Evolutionary conservation across 2,113 vertebrate species (phyloP).

Genomic region (Xiphophorus couchianus): DNA sequence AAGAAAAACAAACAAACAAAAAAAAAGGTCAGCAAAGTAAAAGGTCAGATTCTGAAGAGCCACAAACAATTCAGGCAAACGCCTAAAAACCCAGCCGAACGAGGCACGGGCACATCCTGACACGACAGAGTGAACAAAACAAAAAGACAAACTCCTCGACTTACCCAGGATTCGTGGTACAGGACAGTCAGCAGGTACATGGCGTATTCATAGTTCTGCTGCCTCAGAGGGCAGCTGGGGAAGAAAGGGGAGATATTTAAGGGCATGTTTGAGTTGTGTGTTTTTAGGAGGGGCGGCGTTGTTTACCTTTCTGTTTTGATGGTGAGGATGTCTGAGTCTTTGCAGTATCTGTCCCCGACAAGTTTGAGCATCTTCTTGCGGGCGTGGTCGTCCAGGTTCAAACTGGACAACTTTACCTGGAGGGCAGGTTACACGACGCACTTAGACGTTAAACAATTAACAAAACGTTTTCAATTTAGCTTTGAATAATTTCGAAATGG

Average conservation of each 20-base stretch:
- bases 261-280: neutral
- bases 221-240: constrained; percentile 89
- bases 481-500: constrained; percentile 34
- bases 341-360: constrained; percentile 86
- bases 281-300: neutral
- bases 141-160: constrained; percentile 39
- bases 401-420: constrained; percentile 89
- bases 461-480: neutral
- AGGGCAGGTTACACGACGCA: neutral
- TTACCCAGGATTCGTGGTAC: constrained; percentile 98
- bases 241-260: neutral
- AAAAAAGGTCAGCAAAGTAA: constrained; percentile 29
- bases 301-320: constrained; percentile 89
- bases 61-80: neutral
- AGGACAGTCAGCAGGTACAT: constrained; percentile 94
- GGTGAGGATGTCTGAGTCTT: constrained; percentile 84
- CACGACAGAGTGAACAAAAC: neutral
- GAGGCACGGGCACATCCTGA: neutral
- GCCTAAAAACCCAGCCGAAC: neutral
- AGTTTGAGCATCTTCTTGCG: constrained; percentile 93
- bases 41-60: constrained; percentile 9
- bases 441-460: neutral
- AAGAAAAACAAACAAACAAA: constrained; percentile 9
- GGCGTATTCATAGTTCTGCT: constrained; percentile 93
- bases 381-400: constrained; percentile 94